Conservation (phyloP, 2,797 vertebrate species). For the Galaxias olidus region DNA sequence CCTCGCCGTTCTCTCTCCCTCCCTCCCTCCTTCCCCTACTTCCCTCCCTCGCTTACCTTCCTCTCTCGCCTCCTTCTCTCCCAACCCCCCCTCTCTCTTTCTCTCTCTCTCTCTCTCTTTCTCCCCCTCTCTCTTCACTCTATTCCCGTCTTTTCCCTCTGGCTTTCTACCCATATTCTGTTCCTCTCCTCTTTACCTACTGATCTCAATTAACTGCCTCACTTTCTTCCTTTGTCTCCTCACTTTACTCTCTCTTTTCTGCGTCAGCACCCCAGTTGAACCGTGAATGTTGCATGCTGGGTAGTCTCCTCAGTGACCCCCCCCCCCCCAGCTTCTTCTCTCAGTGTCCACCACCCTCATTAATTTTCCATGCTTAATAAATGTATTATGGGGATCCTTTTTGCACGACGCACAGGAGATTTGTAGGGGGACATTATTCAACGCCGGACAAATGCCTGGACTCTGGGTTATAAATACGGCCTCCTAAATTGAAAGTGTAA, state of each 20-base stretch:
- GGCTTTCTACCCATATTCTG: too few relatives aligned
- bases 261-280: too few relatives aligned
- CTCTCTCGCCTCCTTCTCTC: constrained; percentile 10
- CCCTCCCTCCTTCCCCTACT: constrained; percentile 49
- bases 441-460: constrained; percentile 26
- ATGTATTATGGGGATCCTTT: constrained; percentile 55
- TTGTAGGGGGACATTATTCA: constrained; percentile 27
- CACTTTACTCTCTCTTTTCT: too few relatives aligned
- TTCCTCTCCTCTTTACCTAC: too few relatives aligned
- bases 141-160: too few relatives aligned
- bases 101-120: too few relatives aligned
- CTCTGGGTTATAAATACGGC: constrained; percentile 8
- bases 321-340: not conserved
- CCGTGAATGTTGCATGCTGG: constrained; percentile 54
- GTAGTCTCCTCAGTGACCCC: not conserved
- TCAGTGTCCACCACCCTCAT: constrained; percentile 50
- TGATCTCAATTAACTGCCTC: too few relatives aligned
- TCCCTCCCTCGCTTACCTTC: constrained; percentile 56
- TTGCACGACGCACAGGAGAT: constrained; percentile 13
- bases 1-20: constrained; percentile 27
- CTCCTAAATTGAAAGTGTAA: not conserved
- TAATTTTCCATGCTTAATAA: constrained; percentile 60
- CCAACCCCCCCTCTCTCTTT: too few relatives aligned
- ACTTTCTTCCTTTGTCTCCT: too few relatives aligned
- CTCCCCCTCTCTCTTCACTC: too few relatives aligned